Base-by-base conservation (phyloP, 1,140 invertebrate genomes). In the Dendrolimus kikuchii region DNA sequence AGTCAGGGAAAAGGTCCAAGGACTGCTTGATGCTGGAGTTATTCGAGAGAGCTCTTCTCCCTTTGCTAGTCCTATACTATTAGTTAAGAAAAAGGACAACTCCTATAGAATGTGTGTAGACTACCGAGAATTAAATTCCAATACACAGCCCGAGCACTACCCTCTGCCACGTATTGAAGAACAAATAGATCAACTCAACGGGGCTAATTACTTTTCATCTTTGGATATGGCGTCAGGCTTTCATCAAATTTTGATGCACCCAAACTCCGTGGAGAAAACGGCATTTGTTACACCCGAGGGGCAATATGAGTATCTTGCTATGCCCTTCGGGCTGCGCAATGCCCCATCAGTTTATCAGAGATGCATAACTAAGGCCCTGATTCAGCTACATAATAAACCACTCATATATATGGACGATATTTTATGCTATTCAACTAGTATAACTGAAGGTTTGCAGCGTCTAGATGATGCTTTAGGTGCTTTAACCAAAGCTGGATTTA, bases 211-310 rank as follows among this genome's bases (percentile, higher is more conserved):
- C 50, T 66, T 56, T 46, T 49, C 39, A 7, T 51, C 5, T 0
- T 39, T 89, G 1, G 85, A 89, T 60, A 52, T 87, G n/a, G 60
- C 59, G 0, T 68, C 62, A 40, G 87, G 88, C 0, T 89, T 86
- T 55, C 86, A 78, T 64, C 86, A 90, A 38, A 64, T 80, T 0
- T 43, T 50, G n/a, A 46, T 73, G 5, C 59, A 60, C 10, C 43
- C 45, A 8, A 52, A 64, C 7, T 66, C 58, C 6, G 49, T 62
- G 44, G 38, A 52, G 48, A 47, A 73, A 61, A 87, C 88, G 7
- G 79, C 77, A 2, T 88, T 89, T 50, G 64, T 73, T 7, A 82
- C 77, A 5, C 69, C 64, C 7, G 59, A 72, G 42, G 81, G 78
- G 5, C 71, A 77, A 36, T 89, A 57, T 41, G 66, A 61, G 48